Evolutionary conservation across 2,113 vertebrate genomes (phyloP).

Genomic region (Macaca mulatta): DNA sequence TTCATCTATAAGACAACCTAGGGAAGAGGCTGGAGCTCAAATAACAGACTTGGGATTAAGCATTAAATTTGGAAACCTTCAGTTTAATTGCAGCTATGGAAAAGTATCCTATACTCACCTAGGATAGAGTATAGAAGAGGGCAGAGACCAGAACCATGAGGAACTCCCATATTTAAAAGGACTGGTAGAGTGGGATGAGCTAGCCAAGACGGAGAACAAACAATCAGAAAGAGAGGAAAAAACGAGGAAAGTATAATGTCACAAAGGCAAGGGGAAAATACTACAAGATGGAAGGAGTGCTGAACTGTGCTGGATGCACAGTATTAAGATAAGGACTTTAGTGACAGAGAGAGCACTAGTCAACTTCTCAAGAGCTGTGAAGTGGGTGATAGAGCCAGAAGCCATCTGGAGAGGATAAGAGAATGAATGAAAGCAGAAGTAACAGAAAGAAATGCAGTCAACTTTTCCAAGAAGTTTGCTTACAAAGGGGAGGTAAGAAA

Average conservation of each 20-base stretch:
- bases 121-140: background rate
- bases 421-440: background rate
- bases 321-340: background rate
- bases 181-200: background rate
- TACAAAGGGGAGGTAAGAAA: background rate
- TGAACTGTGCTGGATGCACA: background rate
- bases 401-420: background rate
- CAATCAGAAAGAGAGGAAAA: background rate
- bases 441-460: background rate
- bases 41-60: background rate
- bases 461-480: constrained; percentile 8
- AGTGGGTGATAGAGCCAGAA: background rate
- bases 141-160: background rate
- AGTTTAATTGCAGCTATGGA: background rate
- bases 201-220: background rate
- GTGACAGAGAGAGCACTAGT: background rate
- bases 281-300: background rate
- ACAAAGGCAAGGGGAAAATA: constrained; percentile 41
- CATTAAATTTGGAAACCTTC: constrained; percentile 4
- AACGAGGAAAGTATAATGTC: background rate
- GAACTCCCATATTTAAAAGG: background rate
- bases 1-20: background rate
- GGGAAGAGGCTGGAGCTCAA: background rate
- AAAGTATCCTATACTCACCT: background rate
- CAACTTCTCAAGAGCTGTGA: background rate